Percentiles rank a stretch among this genome's conserved stretches.
Evolutionary conservation across 2,888 invertebrate species (phyloP).

Genomic region (Hypselothyrea guttata): DNA sequence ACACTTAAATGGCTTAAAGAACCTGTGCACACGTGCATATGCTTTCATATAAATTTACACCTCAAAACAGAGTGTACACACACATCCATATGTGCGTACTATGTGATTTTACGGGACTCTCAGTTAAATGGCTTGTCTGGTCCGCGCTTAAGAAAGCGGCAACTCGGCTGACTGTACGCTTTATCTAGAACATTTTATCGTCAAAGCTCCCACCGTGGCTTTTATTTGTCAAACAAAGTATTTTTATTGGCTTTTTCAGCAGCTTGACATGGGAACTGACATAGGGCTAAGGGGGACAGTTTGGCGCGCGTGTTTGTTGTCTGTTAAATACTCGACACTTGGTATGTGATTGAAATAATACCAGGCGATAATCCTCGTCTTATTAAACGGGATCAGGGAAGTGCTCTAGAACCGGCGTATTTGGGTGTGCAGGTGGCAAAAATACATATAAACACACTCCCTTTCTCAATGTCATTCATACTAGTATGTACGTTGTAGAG

Average conservation of each 20-base stretch:
- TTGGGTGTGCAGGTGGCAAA: slow-evolving; percentile 58
- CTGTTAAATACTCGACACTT: slow-evolving; percentile 76
- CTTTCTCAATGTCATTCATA: not conserved
- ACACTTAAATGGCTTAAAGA: slow-evolving; percentile 37
- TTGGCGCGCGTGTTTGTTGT: slow-evolving; percentile 64
- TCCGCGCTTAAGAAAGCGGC: not conserved
- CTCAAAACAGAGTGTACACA: slow-evolving; percentile 2
- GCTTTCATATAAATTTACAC: slow-evolving; percentile 10
- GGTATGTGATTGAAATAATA: slow-evolving; percentile 79
- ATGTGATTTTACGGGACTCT: slow-evolving; percentile 65
- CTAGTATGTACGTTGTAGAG: not conserved
- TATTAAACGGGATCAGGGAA: slow-evolving; percentile 61
- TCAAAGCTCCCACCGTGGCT: slow-evolving; percentile 72
- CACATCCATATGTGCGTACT: slow-evolving; percentile 24
- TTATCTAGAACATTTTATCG: slow-evolving; percentile 67
- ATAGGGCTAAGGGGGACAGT: slow-evolving; percentile 2
- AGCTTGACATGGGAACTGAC: slow-evolving; percentile 33
- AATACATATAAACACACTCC: slow-evolving; percentile 5
- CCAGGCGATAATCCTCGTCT: slow-evolving; percentile 73
- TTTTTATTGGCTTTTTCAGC: slow-evolving; percentile 75
- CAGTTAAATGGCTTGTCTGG: slow-evolving; percentile 58
- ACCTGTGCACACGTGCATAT: not conserved
- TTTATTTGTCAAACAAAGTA: slow-evolving; percentile 78
- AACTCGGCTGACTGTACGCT: slow-evolving; percentile 29
- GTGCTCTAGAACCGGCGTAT: slow-evolving; percentile 47